A percentile compares a stretch with the other conserved stretches of the same genome.
phyloP scores from a whole-genome alignment of 2,113 vertebrate genomes.

The Chlamydotis undulata region DNA sequence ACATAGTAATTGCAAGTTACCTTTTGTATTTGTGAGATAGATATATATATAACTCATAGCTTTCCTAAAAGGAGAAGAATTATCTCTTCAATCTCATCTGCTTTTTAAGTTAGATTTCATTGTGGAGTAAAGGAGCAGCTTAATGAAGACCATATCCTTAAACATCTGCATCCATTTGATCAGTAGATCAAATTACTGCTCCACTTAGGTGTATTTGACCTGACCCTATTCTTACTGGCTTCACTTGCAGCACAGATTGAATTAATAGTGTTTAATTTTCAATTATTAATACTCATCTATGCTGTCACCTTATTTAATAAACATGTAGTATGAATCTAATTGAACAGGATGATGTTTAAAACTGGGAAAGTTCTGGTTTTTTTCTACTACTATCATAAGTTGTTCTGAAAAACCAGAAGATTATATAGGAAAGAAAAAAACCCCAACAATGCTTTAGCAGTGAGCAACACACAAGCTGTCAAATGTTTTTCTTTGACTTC shows the following conservation, averaged over 20 bases:
- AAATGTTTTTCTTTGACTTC: neutral
- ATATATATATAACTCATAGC: neutral
- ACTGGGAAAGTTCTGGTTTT: neutral
- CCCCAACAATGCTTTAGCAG: neutral
- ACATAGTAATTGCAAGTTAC: neutral
- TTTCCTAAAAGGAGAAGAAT: neutral
- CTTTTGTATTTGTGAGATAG: neutral
- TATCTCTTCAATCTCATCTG: neutral
- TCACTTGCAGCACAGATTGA: neutral
- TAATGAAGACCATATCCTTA: conserved; percentile 46
- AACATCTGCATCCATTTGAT: conserved; percentile 23
- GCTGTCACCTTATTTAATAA: conserved; percentile 7
- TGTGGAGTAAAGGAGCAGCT: neutral
- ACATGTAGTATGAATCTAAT: conserved; percentile 2
- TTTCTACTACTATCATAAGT: neutral
- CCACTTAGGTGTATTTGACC: conserved; percentile 23
- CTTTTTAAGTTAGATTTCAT: neutral
- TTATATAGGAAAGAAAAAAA: neutral
- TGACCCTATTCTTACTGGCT: neutral
- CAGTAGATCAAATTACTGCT: neutral
- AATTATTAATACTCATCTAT: neutral
- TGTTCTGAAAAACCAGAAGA: neutral
- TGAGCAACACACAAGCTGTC: neutral
- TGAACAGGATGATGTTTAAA: neutral
- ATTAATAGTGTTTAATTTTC: neutral